Conservation (phyloP, 2,888 invertebrate genomes). For the Nomada ferruginata region DNA sequence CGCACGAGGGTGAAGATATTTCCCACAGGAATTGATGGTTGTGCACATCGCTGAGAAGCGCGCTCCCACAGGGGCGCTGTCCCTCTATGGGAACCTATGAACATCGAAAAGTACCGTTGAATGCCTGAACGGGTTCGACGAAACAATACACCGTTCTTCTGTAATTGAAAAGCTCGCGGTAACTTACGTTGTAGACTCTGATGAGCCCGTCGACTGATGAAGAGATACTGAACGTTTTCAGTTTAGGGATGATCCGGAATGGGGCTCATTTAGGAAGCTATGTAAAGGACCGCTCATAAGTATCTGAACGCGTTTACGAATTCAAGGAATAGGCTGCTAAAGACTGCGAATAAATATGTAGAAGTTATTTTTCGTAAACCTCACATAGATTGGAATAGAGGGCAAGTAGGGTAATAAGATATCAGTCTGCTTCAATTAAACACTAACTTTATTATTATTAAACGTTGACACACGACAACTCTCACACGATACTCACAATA, state of each 20-base stretch:
- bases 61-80: constrained; percentile 80
- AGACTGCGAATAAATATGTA: too few relatives aligned
- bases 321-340: too few relatives aligned
- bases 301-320: too few relatives aligned
- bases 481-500: too few relatives aligned
- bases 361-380: too few relatives aligned
- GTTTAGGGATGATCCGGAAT: constrained; percentile 5
- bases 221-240: constrained; percentile 3
- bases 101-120: constrained; percentile 67
- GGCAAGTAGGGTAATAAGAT: too few relatives aligned
- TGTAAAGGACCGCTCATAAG: background rate
- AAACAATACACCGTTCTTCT: constrained; percentile 71
- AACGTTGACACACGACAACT: too few relatives aligned
- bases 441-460: too few relatives aligned
- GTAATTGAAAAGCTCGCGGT: constrained; percentile 72
- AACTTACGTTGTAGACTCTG: constrained; percentile 29
- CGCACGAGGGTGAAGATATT: constrained; percentile 78
- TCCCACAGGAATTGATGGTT: constrained; percentile 82
- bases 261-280: constrained; percentile 21
- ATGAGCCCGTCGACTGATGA: constrained; percentile 36
- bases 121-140: constrained; percentile 65
- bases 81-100: constrained; percentile 76
- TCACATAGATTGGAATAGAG: too few relatives aligned
- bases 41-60: constrained; percentile 63
- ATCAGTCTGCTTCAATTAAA: too few relatives aligned